A percentile compares a stretch with the other conserved stretches of the same genome.
Evolutionary conservation across 2,888 invertebrate genomes (phyloP).

Genomic region (Pterobdella sp.): DNA sequence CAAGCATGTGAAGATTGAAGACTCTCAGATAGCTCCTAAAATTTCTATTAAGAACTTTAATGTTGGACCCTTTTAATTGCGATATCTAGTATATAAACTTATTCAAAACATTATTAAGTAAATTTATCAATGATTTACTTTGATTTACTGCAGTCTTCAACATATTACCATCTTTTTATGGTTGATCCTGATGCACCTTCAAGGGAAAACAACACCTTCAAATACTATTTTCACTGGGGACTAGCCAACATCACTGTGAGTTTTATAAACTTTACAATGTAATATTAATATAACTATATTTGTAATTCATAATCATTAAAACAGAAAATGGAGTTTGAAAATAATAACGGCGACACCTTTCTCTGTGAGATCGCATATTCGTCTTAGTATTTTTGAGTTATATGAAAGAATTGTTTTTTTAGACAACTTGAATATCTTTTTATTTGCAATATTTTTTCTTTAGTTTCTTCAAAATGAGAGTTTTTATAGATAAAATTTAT

Average conservation of each 20-base stretch:
- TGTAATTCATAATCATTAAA: not conserved
- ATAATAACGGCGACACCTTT: too few relatives aligned
- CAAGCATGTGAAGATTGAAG: not conserved
- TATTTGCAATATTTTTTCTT: too few relatives aligned
- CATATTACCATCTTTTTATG: not conserved
- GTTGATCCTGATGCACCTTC: not conserved
- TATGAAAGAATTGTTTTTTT: too few relatives aligned
- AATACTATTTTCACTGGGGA: not conserved
- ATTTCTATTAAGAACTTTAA: not conserved
- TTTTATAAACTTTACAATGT: not conserved
- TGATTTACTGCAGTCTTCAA: not conserved
- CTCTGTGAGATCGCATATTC: too few relatives aligned
- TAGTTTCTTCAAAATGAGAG: too few relatives aligned
- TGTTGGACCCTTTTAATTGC: not conserved
- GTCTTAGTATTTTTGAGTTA: too few relatives aligned
- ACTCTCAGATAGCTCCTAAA: not conserved
- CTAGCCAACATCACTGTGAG: not conserved
- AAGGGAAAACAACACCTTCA: not conserved
- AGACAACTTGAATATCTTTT: not conserved
- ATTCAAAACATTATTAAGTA: not conserved
- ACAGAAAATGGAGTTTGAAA: too few relatives aligned
- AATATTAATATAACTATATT: not conserved
- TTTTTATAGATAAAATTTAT: too few relatives aligned
- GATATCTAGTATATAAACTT: not conserved
- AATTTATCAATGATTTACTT: not conserved